A percentile compares a stretch with the other conserved stretches of the same genome.
phyloP scores from a whole-genome alignment of 2,113 vertebrate species.

The Saguinus imperator region DNA sequence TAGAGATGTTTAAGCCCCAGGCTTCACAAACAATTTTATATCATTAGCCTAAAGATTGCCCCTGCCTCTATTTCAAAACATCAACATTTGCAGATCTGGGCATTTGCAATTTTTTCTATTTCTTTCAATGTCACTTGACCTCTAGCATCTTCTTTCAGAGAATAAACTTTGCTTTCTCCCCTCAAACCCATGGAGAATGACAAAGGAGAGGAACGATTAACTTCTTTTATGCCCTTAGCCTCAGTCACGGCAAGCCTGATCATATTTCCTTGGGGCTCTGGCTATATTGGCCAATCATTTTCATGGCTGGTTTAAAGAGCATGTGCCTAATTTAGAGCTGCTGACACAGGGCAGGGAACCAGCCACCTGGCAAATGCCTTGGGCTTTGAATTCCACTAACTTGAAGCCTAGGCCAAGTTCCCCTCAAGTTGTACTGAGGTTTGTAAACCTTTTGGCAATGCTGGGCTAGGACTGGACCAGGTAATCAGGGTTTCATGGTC shows the following conservation, averaged over 20 bases:
- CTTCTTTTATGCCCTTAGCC: background rate
- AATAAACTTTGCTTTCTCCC: background rate
- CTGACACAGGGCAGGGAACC: constrained; percentile 71
- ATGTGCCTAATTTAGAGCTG: constrained; percentile 76
- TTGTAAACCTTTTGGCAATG: constrained; percentile 77
- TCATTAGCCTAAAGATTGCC: constrained; percentile 67
- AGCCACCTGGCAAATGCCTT: constrained; percentile 74
- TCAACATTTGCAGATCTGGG: constrained; percentile 15
- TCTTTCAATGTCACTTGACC: constrained; percentile 2
- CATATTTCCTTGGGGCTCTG: constrained; percentile 65
- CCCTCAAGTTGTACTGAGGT: constrained; percentile 80
- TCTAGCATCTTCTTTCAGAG: constrained; percentile 21
- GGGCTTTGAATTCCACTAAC: constrained; percentile 69
- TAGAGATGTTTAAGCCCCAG: constrained; percentile 59
- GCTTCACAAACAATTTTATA: constrained; percentile 62
- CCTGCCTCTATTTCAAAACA: constrained; percentile 40
- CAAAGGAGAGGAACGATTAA: background rate
- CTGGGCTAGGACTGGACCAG: constrained; percentile 64
- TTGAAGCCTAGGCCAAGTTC: constrained; percentile 76
- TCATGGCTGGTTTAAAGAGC: constrained; percentile 67
- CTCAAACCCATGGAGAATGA: background rate
- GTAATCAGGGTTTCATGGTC: constrained; percentile 73
- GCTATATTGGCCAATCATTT: constrained; percentile 47
- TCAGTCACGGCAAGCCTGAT: background rate
- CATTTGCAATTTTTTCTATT: constrained; percentile 42